These are phyloP conservation scores for Drosophila sordidapex DNA, from an alignment of 2,888 invertebrate species.

Conservation along the genomic window DNA sequence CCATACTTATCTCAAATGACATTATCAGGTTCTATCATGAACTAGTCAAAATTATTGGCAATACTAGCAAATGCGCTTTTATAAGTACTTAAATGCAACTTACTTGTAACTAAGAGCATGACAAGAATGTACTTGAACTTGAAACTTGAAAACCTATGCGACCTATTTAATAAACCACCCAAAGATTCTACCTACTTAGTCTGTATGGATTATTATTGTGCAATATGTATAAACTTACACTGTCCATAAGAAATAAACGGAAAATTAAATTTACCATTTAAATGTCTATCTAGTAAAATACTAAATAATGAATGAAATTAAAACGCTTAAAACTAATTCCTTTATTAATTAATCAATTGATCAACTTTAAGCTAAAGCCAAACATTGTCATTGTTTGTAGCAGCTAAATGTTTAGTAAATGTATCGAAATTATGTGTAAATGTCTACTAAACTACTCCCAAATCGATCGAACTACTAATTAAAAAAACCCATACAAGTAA, in stretches of 20 bases:
- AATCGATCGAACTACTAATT: conserved; percentile 21
- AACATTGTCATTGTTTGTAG: conserved; percentile 44
- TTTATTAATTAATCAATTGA: conserved; percentile 50
- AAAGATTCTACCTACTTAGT: conserved; percentile 55
- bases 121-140: conserved; percentile 20
- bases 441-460: conserved; percentile 53
- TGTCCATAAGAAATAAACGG: conserved; percentile 50
- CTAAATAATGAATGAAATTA: conserved; percentile 65
- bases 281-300: conserved; percentile 72
- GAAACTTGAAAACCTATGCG: conserved; percentile 51
- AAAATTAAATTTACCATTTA: conserved; percentile 47
- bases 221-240: conserved; percentile 56
- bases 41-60: conserved; percentile 32
- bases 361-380: conserved; percentile 17
- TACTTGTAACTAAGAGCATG: conserved; percentile 5
- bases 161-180: conserved; percentile 71
- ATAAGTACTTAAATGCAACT: conserved; percentile 12
- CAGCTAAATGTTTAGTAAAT: conserved; percentile 57
- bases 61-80: conserved; percentile 36
- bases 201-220: conserved; percentile 49
- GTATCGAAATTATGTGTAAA: conserved; percentile 45
- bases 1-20: neutral
- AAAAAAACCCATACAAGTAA: conserved; percentile 11
- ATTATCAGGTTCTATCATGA: conserved; percentile 22
- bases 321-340: conserved; percentile 69